Conservation (phyloP, 1,140 invertebrate species). For the Acyrthosiphon pisum region DNA sequence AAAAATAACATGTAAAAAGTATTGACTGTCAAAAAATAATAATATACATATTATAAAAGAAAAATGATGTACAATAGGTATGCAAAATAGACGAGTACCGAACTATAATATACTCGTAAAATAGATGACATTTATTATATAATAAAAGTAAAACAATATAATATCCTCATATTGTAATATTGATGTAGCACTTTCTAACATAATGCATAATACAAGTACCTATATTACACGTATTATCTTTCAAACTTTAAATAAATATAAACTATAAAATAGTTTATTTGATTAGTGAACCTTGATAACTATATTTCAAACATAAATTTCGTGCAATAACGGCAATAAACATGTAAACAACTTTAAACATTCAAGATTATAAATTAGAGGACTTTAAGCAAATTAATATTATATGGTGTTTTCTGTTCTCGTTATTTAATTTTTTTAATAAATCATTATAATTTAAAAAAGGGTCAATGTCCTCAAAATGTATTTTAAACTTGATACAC, state of each 20-base stretch:
- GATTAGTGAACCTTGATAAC: neutral
- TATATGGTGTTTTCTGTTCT: neutral
- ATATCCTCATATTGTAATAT: neutral
- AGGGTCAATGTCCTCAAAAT: neutral
- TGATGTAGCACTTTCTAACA: neutral
- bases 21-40: neutral
- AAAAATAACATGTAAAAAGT: neutral
- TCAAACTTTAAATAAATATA: neutral
- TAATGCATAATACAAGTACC: neutral
- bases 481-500: neutral
- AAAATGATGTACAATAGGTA: neutral
- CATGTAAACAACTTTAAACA: neutral
- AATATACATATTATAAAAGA: neutral
- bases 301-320: neutral
- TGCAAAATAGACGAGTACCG: neutral
- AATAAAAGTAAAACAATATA: neutral
- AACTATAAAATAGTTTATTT: neutral
- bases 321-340: neutral
- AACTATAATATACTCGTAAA: neutral
- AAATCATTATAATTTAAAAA: neutral
- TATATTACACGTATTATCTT: neutral
- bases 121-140: neutral
- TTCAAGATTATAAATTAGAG: neutral
- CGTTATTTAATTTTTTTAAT: neutral
- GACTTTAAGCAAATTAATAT: neutral